Base-by-base conservation (phyloP, 1,140 invertebrate genomes). In the Cyclina sinensis region DNA sequence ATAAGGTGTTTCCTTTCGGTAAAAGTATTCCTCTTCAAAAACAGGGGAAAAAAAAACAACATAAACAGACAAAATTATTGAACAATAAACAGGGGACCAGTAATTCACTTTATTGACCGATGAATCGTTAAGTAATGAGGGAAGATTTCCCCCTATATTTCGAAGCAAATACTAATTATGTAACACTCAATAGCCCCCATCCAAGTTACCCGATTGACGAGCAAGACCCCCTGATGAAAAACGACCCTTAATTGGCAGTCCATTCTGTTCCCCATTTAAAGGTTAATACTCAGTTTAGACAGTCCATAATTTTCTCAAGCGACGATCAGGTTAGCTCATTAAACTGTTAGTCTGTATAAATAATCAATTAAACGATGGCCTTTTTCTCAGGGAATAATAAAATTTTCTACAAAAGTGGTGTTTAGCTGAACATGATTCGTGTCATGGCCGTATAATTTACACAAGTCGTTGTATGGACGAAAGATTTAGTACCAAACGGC, bases 351-450 rank as follows among this genome's bases (percentile, higher is more conserved):
- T 79, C 39, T 78, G 73, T 78, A 79, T 86, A 86, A 86, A 86
- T 79, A 86, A 86, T 86, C 84, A 86, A 86, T 86, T 86, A 86
- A 86, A 86, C 51, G 84, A 65, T 78, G 74, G 37, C 43, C 81
- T 70, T 85, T 79, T 79, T 79, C 74, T 79, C 73, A 76, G 37
- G 73, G 51, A 86, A 74, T 74, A 86, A 86, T 82, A 51, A 46
- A 62, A 43, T 59, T n/a, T 54, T 37, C 59, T 7, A 30, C 35
- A 43, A 65, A 46, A 39, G 80, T 82, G 59, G 16, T 82, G n/a
- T 65, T 82, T 82, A 82, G 5, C 37, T 24, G 54, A 82, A 82
- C 80, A 59, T 82, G 37, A 68, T 43, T 82, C 78, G 78, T 57
- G 27, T 80, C 51, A 11, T 14, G 2, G 24, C 32, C 37, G 24